Evolutionary conservation across 2,113 vertebrate species (phyloP).

Genomic region (Pleuronectes platessa): DNA sequence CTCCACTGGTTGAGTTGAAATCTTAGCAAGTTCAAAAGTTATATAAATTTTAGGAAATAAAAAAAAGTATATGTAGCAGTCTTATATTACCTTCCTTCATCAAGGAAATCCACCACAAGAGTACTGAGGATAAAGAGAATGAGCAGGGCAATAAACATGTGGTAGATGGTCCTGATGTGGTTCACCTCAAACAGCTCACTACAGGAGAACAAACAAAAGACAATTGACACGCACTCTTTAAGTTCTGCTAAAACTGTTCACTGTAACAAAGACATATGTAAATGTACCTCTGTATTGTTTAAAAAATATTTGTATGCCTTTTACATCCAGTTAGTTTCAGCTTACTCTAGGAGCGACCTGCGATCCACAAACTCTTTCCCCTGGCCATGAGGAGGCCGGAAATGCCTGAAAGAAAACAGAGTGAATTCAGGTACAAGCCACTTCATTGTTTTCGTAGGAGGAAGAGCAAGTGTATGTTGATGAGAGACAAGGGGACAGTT

Average conservation of each 20-base stretch:
- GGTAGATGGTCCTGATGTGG: slow-evolving; percentile 97
- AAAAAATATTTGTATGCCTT: not conserved
- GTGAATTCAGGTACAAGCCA: not conserved
- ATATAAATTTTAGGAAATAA: not conserved
- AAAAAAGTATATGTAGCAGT: not conserved
- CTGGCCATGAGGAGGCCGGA: slow-evolving; percentile 85
- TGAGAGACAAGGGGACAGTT: not conserved
- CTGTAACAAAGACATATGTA: not conserved
- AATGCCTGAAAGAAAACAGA: slow-evolving; percentile 73
- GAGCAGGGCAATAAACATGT: slow-evolving; percentile 98
- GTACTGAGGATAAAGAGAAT: slow-evolving; percentile 97
- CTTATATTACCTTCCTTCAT: slow-evolving; percentile 91
- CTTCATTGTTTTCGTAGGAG: not conserved
- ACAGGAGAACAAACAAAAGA: slow-evolving; percentile 17
- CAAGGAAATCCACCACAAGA: slow-evolving; percentile 92
- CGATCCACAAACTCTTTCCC: slow-evolving; percentile 91
- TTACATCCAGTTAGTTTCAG: slow-evolving; percentile 16
- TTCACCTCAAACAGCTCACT: slow-evolving; percentile 98
- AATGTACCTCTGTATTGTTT: not conserved
- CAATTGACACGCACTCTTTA: not conserved
- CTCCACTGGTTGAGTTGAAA: no score
- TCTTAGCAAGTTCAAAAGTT: no score
- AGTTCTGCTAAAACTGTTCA: not conserved
- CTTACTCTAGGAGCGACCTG: slow-evolving; percentile 94
- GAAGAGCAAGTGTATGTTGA: not conserved